Percentiles rank a stretch among this genome's conserved stretches.
These are phyloP conservation scores for Lasiommata megera DNA, from an alignment of 2,888 invertebrate genomes.

Conservation along the genomic window DNA sequence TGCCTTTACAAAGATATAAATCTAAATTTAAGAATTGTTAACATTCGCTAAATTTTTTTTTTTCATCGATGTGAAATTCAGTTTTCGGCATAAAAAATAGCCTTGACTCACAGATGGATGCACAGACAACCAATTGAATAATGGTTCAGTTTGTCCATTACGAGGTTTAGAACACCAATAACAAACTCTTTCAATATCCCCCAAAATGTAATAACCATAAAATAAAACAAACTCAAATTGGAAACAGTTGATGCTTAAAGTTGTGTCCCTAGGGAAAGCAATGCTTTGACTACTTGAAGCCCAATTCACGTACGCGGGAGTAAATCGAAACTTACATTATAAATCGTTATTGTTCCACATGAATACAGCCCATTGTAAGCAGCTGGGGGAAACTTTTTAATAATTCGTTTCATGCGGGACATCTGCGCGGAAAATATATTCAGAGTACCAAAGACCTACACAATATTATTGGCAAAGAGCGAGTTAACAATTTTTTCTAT, in stretches of 20 bases:
- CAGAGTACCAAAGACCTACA: constrained; percentile 9
- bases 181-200: constrained; percentile 11
- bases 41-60: too few species aligned
- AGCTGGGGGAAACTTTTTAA: constrained; percentile 24
- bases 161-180: not conserved
- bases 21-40: too few species aligned
- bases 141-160: too few species aligned
- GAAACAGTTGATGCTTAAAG: constrained; percentile 30
- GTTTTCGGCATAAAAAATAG: too few species aligned
- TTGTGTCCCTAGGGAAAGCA: constrained; percentile 22
- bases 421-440: constrained; percentile 15
- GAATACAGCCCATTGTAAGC: constrained; percentile 15
- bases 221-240: constrained; percentile 25
- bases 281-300: constrained; percentile 14
- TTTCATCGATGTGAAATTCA: too few species aligned
- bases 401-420: constrained; percentile 19
- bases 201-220: constrained; percentile 21
- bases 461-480: constrained; percentile 4
- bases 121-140: too few species aligned
- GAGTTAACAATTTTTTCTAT: not conserved
- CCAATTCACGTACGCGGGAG: constrained; percentile 21
- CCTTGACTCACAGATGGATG: too few species aligned
- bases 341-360: constrained; percentile 27
- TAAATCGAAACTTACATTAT: constrained; percentile 28
- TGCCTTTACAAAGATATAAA: too few species aligned